Evolutionary conservation across 64 coral and sea anemone genomes (phyloP), one percentile per base, ranked within the genome.

Genomic region (Porites australiensis): DNA sequence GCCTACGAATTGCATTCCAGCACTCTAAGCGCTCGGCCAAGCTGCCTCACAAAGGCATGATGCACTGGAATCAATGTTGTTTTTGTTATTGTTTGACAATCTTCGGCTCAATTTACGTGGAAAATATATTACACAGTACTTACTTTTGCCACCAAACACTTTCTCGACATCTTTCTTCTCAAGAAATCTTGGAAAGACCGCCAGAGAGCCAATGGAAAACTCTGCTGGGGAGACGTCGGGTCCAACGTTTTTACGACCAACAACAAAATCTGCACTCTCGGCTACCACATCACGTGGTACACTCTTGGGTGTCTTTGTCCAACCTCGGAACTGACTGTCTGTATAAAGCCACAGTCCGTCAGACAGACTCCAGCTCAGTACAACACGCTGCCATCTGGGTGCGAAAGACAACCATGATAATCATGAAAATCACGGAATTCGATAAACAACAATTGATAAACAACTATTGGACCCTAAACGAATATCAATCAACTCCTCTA

Each of bases 361-460:
- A 13, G 91, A 90, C 16, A 98, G 96, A 93, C 96, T 93, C 96
- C 96, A 98, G 3, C 90, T 95, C 22, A 98, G 60, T 6, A 93
- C 96, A 37, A 98, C 94, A 51, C 96, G 90, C 67, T 98, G 96
- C 96, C 96, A 98, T 95, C 96, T 98, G 64, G 5, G 72, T n/a
- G 13, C n/a, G 71, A 77, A 77, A 2, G 23, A 13, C 27, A 87
- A 73, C 9, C 27, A 66, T 14, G 18, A 8, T 77, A 18, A 14
- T 15, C 9, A 11, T 47, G 8, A 71, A 8, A 71, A 8, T 50
- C 74, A 12, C 45, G 44, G 50, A 53, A 47, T 77, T 50, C 48
- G 15, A 37, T 37, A 37, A 37, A 37, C 27, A 37, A 37, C 27
- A 37, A 37, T 37, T 37, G 27, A 37, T 37, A 37, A 37, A 37